Evolutionary conservation across 1,140 invertebrate genomes (phyloP).

Genomic region (Dendrolimus kikuchii): DNA sequence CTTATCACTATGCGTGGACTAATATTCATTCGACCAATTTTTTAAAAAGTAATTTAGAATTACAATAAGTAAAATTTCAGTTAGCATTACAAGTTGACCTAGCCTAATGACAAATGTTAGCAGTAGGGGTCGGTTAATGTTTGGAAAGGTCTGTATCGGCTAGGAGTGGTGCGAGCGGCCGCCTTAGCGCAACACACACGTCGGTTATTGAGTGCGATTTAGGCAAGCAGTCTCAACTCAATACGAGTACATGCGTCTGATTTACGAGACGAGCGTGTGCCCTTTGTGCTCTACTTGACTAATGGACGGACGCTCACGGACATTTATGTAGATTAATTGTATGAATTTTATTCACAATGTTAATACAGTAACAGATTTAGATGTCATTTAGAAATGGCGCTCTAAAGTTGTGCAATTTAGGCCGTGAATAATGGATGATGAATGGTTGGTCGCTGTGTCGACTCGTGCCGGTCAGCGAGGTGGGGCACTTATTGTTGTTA

Average conservation of each 20-base stretch:
- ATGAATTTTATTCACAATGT: slow-evolving; percentile 72
- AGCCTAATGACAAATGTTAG: slow-evolving; percentile 39
- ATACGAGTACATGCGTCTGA: slow-evolving; percentile 63
- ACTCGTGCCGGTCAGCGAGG: slow-evolving; percentile 40
- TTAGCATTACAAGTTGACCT: slow-evolving; percentile 19
- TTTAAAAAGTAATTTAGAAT: no score
- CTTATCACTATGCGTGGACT: no score
- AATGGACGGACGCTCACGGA: slow-evolving; percentile 70
- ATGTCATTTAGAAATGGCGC: slow-evolving; percentile 72
- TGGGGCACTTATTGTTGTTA: slow-evolving; percentile 36
- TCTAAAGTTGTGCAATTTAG: slow-evolving; percentile 71
- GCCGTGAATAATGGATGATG: slow-evolving; percentile 71
- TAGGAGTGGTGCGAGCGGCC: slow-evolving; percentile 9
- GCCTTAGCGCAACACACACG: slow-evolving; percentile 24
- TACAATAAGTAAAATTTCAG: not conserved
- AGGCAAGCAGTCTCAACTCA: slow-evolving; percentile 46
- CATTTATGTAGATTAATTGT: slow-evolving; percentile 73
- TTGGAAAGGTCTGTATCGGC: slow-evolving; percentile 35
- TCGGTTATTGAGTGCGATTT: slow-evolving; percentile 58
- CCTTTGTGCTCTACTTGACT: slow-evolving; percentile 68
- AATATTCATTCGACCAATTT: no score
- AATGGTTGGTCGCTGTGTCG: slow-evolving; percentile 56
- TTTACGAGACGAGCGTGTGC: slow-evolving; percentile 70
- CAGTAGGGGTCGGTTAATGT: slow-evolving; percentile 53
- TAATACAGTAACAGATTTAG: slow-evolving; percentile 72